Conservation (phyloP, 2,113 vertebrate species). For the Sylvia atricapilla region DNA sequence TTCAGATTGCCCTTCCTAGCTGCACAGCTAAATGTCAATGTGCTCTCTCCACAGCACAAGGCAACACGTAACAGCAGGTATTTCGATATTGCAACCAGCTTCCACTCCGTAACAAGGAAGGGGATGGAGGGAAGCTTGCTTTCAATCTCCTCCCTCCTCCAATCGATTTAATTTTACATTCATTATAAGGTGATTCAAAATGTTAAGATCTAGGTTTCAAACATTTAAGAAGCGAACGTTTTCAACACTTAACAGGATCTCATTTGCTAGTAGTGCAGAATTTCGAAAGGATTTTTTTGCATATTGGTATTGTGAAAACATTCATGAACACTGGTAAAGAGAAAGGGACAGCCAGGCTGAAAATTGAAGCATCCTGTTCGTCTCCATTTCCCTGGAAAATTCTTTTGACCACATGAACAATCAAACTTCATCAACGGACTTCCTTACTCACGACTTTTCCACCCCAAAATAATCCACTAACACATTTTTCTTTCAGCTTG, state of each 20-base stretch:
- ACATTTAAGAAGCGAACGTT: background rate
- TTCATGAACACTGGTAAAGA: conserved; percentile 12
- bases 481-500: background rate
- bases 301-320: background rate
- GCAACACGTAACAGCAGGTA: background rate
- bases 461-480: background rate
- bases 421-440: background rate
- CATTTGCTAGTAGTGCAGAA: background rate
- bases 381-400: background rate
- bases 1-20: background rate
- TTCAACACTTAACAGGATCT: conserved; percentile 7
- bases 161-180: background rate
- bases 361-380: background rate
- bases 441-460: background rate
- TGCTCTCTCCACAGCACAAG: background rate
- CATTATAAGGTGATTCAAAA: background rate
- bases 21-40: background rate
- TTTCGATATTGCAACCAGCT: background rate
- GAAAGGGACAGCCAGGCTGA: background rate
- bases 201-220: background rate
- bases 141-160: background rate
- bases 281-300: background rate
- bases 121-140: background rate
- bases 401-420: background rate
- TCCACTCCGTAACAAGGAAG: background rate